Base-by-base conservation (phyloP, 2,113 vertebrate genomes). In the Pandion haliaetus region DNA sequence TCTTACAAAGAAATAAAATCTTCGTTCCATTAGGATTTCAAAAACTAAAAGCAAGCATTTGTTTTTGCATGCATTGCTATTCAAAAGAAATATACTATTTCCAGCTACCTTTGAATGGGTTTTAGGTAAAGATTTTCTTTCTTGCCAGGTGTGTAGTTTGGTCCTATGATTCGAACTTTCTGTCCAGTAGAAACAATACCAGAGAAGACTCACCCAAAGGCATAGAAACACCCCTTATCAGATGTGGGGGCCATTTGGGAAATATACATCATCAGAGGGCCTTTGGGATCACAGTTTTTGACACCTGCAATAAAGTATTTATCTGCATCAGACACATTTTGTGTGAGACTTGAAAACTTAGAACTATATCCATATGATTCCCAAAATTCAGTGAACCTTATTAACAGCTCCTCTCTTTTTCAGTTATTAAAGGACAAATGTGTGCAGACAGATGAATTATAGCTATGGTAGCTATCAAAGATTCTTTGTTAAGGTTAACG, bases 81-180 rank as follows among this genome's bases (percentile, higher is more conserved):
- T 28, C n/a, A 34, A 61, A 79, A 58, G 71, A 49, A 83, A 54
- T 11, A 44, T 18, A 50, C 17, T 40, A 26, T 14, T 61, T 76
- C 32, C 28, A 61, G 44, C 78, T 86, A 98, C 97, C 97, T 98
- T 86, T 98, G 98, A 88, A 98, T 97, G 36, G 97, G 95, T 55
- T 98, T 98, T 34, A 98, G 21, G 70, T 98, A 98, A 73, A 97
- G 96, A 78, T 98, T 98, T 66, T 98, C 97, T 45, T 98, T 98
- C 88, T 98, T 98, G 57, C 97, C 98, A 54, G 97, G 97, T 18
- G 95, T 97, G 52, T 97, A 98, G 93, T 97, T 98, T 52, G 97
- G 97, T 28, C 97, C 97, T 98, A 98, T 96, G 71, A 98, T 97
- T 67, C 76, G 69, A 32, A 98, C 97, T 63, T 98, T 98, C 77